Evolutionary conservation across 35 echinoderm and acorn worm genomes (phyloP), one percentile per base, ranked within the genome.

Genomic region (Holothuria glaberrima): DNA sequence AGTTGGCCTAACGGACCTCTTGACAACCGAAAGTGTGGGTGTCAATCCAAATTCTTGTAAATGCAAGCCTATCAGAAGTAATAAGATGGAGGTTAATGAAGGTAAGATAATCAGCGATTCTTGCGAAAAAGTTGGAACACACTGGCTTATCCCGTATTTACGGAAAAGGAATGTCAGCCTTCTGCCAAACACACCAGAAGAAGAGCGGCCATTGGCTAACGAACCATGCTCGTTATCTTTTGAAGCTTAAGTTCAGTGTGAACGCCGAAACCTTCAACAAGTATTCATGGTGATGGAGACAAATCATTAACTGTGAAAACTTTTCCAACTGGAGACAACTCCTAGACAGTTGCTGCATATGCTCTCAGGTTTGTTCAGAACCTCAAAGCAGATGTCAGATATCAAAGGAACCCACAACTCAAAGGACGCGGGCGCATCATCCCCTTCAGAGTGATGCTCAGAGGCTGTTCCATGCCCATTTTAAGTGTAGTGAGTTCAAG

Each of bases 291-390:
- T 69, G 6, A 28, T 58, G 34, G 56, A 26, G 17, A 59, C 64
- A 77, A 28, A 83, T 48, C 5, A 90, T 94, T 64, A 66, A 94
- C 19, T 68, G 48, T 35, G 50, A 54, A 0, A 93, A 59, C 14
- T 93, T 82, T 52, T 92, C 83, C n/a, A 66, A 30, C 18, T 92
- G 86, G 92, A 89, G 60, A 70, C 89, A 30, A 89, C 62, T 93
- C 20, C 30, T 93, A n/a, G 12, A 89, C 87, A 94, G 92, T 89
- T 67, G 90, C 92, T 58, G 88, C 92, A 30, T 94, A 94, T 58
- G 88, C 90, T 5, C 29, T 90, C 3, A 82, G 86, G 87, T 92
- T 92, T 61, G 21, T 93, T 16, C 21, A 46, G 9, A 89, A 89
- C 28, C 22, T 89, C 41, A 38, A 59, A 17, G 45, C 59, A 82